Evolutionary conservation across 2,113 vertebrate species (phyloP), one percentile per base, ranked within the genome.

Genomic region (Ceratotherium simum): DNA sequence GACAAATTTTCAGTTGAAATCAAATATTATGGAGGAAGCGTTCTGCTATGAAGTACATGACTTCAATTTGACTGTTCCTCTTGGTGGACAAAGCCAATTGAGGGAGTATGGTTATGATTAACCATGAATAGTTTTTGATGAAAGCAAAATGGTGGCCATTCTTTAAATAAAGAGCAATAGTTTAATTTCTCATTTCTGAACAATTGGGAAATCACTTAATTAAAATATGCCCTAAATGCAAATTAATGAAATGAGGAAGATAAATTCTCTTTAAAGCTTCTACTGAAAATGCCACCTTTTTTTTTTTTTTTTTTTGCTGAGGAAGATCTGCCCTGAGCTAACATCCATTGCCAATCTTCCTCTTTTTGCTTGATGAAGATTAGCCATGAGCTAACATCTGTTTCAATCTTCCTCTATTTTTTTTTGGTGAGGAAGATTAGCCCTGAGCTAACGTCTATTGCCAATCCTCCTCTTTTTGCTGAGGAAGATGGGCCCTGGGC

Each of bases 101-200:
- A 21, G 9, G 16, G 42, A 82, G 33, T 20, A 58, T 25, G 21
- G 17, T 54, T 13, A 39, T 60, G 25, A 75, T 70, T 3, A 80
- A 51, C 3, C 13, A 69, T 42, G 42, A 56, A 5, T 46, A 87
- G 31, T 84, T 69, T 96, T 23, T 6, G 81, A 2, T 87, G 58
- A 29, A 88, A 95, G 8, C 29, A 69, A 96, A 95, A 51, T 46
- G 29, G 20, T 27, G 58, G 10, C 2, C 14, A 21, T 67, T 88
- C 42, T 62, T 83, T 69, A 86, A 83, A 85, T 27, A 67, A 51
- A 33, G 13, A 81, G 1, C 3, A 69, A 42, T 79, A 72, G 42
- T 48, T 95, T 64, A 90, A 84, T 75, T 91, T 93, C 7, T 88
- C 7, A 90, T 87, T 85, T 92, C 23, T 39, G 9, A 64, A 33